Evolutionary conservation across 1,140 invertebrate genomes (phyloP).

Genomic region (Colletes latitarsis): DNA sequence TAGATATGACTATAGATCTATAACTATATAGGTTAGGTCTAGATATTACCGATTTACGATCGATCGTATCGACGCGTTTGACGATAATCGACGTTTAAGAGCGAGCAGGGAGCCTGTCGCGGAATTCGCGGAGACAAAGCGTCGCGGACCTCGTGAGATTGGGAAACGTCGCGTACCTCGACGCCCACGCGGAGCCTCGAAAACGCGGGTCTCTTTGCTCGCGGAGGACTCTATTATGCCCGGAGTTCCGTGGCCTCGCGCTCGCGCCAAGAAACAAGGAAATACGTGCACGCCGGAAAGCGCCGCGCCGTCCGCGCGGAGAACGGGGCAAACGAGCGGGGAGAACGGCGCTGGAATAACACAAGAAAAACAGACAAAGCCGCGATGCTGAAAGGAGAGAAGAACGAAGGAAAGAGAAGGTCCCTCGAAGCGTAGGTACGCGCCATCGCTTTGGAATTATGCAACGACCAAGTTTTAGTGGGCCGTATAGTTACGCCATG

Average conservation of each 20-base stretch:
- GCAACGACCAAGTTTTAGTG: constrained; percentile 78
- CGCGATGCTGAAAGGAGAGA: constrained; percentile 11
- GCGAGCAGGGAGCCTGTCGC: too few relatives aligned
- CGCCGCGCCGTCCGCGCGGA: not conserved
- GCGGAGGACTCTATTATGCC: constrained; percentile 24
- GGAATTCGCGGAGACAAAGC: constrained; percentile 9
- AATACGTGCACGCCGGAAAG: not conserved
- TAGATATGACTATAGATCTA: too few relatives aligned
- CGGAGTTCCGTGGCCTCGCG: not conserved
- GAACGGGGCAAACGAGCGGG: not conserved
- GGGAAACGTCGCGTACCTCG: not conserved
- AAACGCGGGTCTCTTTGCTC: constrained; percentile 35
- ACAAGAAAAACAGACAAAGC: constrained; percentile 21
- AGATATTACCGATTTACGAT: too few relatives aligned
- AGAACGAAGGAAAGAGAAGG: constrained; percentile 12
- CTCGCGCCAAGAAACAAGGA: not conserved
- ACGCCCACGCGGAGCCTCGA: constrained; percentile 36
- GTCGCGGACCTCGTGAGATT: not conserved
- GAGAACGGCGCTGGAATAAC: constrained; percentile 4
- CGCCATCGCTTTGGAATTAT: constrained; percentile 68
- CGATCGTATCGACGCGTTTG: too few relatives aligned
- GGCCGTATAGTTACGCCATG: constrained; percentile 79
- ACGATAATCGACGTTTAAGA: too few relatives aligned
- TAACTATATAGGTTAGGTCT: too few relatives aligned
- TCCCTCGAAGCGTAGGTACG: constrained; percentile 65